Evolutionary conservation across 2,888 invertebrate species (phyloP), one percentile per base, ranked within the genome.

Genomic region (Eubasilissa splendida): DNA sequence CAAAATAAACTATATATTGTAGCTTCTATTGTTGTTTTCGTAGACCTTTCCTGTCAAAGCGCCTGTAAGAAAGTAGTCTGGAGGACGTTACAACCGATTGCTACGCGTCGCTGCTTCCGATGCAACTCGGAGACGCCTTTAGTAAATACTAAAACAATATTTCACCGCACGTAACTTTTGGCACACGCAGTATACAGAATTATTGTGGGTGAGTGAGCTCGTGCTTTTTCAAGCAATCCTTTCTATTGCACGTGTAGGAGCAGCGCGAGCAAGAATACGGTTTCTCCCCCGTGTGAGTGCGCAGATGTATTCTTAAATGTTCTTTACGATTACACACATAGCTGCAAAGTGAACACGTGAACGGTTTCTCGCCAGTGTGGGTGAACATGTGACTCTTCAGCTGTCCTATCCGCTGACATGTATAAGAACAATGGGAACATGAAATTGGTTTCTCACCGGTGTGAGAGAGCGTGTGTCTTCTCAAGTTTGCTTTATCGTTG

Each of bases 361-460:
- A 42, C 4, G 66, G 31, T n/a, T 33, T 42, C 10, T 66, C 66
- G 10, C 66, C 66, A 12, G 66, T 66, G 42, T 42, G 66, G 33
- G 31, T 31, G 5, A 66, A 42, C 66, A 31, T 31, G 66, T 66
- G 66, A 1, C 42, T 42, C 12, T 42, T 31, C 50, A 66, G 66
- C 8, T 42, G 22, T 42, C 33, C n/a, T 31, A 12, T 42, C 66
- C 31, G n/a, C 33, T n/a, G 12, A 42, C 31, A 66, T 7, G 31
- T 66, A 8, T 66, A 31, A 8, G n/a, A n/a, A 42, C 66, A 66
- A 3, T 66, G 33, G 66, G 66, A n/a, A n/a, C 66, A 66, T 42
- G 66, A 42, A 42, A 42, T 8, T 42, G 66, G 66, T 12, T 42
- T 31, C 12, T 42, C 66, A 7, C 66, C 66, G 8, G 66, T 66